Evolutionary conservation across 2,888 invertebrate species (phyloP).

Genomic region (Tipula vernalis): DNA sequence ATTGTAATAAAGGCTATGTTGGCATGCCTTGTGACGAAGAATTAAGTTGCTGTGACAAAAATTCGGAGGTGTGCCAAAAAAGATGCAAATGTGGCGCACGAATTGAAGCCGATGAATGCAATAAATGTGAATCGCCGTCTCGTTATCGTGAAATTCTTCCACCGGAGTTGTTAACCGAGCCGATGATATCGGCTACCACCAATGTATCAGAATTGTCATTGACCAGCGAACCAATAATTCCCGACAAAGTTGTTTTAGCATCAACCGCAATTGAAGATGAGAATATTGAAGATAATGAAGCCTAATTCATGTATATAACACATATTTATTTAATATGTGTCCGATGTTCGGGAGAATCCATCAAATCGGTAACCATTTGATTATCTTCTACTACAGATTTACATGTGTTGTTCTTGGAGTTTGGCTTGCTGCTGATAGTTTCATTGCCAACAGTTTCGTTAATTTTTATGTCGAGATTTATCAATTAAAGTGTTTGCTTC

Average conservation of each 20-base stretch:
- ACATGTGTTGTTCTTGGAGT: background rate
- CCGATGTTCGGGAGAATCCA: background rate
- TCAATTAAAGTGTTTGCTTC: no score
- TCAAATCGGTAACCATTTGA: slow-evolving; percentile 5
- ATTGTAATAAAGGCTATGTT: slow-evolving; percentile 66
- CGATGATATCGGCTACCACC: background rate
- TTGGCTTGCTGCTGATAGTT: no score
- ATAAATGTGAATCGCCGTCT: slow-evolving; percentile 60
- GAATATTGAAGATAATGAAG: slow-evolving; percentile 6
- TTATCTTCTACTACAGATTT: background rate
- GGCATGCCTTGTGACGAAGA: slow-evolving; percentile 88
- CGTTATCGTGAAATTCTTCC: slow-evolving; percentile 59
- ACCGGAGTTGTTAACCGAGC: slow-evolving; percentile 19
- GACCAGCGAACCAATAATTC: background rate
- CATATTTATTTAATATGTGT: background rate
- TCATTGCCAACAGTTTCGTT: no score
- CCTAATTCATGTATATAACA: background rate
- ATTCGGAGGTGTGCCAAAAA: slow-evolving; percentile 63
- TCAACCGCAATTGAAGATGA: background rate
- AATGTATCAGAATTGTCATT: background rate
- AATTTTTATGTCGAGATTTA: no score
- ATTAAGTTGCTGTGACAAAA: slow-evolving; percentile 70
- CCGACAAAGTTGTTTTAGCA: background rate
- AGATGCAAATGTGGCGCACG: slow-evolving; percentile 69
- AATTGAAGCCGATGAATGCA: slow-evolving; percentile 62